Evolutionary conservation across 2,888 invertebrate genomes (phyloP).

Genomic region (Lithophane semibrunnea): DNA sequence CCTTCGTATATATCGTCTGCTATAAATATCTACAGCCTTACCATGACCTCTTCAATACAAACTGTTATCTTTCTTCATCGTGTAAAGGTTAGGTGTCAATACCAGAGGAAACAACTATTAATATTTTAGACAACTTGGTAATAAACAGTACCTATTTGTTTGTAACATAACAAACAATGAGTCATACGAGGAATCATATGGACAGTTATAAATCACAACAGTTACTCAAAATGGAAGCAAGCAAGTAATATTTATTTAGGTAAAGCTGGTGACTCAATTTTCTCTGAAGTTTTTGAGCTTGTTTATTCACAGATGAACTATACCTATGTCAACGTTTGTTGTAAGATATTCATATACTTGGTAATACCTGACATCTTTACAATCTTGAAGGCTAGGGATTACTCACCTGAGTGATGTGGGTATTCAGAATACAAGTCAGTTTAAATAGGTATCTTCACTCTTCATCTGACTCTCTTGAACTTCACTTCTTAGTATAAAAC

Average conservation of each 20-base stretch:
- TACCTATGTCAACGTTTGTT: background rate
- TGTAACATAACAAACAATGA: slow-evolving; percentile 26
- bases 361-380: background rate
- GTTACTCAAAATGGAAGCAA: slow-evolving; percentile 9
- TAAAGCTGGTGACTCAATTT: background rate
- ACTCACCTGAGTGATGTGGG: background rate
- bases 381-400: slow-evolving; percentile 12
- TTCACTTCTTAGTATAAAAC: background rate
- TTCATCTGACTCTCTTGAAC: background rate
- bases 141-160: slow-evolving; percentile 10
- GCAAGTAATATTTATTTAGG: background rate
- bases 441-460: background rate
- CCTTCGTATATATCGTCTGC: slow-evolving; percentile 17
- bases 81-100: slow-evolving; percentile 31
- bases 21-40: slow-evolving; percentile 7
- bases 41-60: slow-evolving; percentile 40
- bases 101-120: background rate
- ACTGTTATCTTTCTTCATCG: slow-evolving; percentile 24
- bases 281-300: background rate
- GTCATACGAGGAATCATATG: slow-evolving; percentile 2
- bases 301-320: background rate
- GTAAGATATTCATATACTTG: background rate
- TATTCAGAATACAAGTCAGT: background rate
- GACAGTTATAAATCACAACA: slow-evolving; percentile 4
- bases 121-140: slow-evolving; percentile 14